Percentiles rank a stretch among this genome's conserved stretches.
phyloP scores from a whole-genome alignment of 2,797 vertebrate genomes.

The Lutjanus argentimaculatus region DNA sequence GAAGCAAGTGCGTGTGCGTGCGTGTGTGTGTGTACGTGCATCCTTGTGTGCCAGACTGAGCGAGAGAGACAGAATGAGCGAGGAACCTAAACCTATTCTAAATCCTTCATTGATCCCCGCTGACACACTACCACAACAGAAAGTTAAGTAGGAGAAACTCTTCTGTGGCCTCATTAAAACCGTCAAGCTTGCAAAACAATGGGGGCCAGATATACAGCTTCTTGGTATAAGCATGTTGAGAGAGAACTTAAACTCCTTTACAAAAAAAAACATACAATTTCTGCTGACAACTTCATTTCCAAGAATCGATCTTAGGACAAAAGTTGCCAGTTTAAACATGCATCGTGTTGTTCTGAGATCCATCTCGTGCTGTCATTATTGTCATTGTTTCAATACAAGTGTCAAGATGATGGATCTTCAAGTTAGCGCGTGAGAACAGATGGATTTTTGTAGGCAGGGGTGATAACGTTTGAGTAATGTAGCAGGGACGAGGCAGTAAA shows the following conservation, averaged over 20 bases:
- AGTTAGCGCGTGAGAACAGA: slow-evolving; percentile 72
- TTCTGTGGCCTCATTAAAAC: slow-evolving; percentile 79
- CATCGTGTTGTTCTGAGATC: slow-evolving; percentile 66
- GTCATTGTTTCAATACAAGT: slow-evolving; percentile 77
- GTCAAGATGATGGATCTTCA: slow-evolving; percentile 77
- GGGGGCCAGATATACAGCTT: slow-evolving; percentile 34
- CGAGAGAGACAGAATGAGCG: slow-evolving; percentile 51
- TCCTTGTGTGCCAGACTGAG: slow-evolving; percentile 53
- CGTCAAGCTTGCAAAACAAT: slow-evolving; percentile 68
- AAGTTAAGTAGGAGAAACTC: slow-evolving; percentile 77
- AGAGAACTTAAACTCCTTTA: slow-evolving; percentile 53
- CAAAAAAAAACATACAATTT: slow-evolving; percentile 40
- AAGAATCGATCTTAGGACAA: slow-evolving; percentile 71
- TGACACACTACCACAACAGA: slow-evolving; percentile 69
- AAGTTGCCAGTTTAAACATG: slow-evolving; percentile 67
- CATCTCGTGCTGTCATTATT: slow-evolving; percentile 72
- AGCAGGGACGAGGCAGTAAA: slow-evolving; percentile 67
- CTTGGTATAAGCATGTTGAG: slow-evolving; percentile 54
- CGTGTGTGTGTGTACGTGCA: slow-evolving; percentile 24
- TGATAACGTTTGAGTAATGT: slow-evolving; percentile 80
- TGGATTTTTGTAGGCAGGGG: slow-evolving; percentile 77
- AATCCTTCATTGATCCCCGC: slow-evolving; percentile 79
- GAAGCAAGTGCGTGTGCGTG: slow-evolving; percentile 17
- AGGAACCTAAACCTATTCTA: slow-evolving; percentile 66
- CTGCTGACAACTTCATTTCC: slow-evolving; percentile 77